Evolutionary conservation across 2,113 vertebrate genomes (phyloP), one percentile per base, ranked within the genome.

Genomic region (Pteruthius melanotis): DNA sequence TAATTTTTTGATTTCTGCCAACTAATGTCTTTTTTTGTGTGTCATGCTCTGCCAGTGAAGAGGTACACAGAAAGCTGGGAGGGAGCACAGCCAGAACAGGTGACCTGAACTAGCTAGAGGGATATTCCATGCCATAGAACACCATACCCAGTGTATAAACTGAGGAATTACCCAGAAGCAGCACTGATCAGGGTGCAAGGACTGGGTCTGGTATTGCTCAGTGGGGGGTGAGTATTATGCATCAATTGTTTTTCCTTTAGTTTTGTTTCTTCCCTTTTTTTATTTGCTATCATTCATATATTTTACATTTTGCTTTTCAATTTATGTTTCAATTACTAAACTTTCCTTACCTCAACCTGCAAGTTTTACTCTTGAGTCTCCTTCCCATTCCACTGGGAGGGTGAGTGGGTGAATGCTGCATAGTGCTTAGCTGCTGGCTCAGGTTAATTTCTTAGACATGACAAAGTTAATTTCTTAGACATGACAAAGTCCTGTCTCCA

Each of bases 401-500:
- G 3, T 4, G 10, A 2, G 15, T 42, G 42, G 23, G 8, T 54
- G 63, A 69, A 30, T 0, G 53, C 24, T 40, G 20, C 0, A 0
- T 13, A 20, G 47, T 26, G 20, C 24, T 33, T 6, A 24, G 13
- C 33, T 44, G 18, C 45, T 9, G 39, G 10, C 23, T 57, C 27
- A 0, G 1, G 23, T 27, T 61, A n/a, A n/a, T n/a, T n/a, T n/a
- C n/a, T n/a, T n/a, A n/a, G n/a, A n/a, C n/a, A n/a, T n/a, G n/a
- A n/a, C n/a, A n/a, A n/a, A n/a, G n/a, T n/a, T n/a, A n/a, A n/a
- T n/a, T n/a, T n/a, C n/a, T n/a, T n/a, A n/a, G n/a, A n/a, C n/a
- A 69, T 0, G 1, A 35, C 5, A 1, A 60, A 81, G 2, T 11
- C 70, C 24, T 40, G 13, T 35, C 30, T 44, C 11, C 65, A 50